Evolutionary conservation across 2,113 vertebrate genomes (phyloP).

Genomic region (Chlamydotis undulata): DNA sequence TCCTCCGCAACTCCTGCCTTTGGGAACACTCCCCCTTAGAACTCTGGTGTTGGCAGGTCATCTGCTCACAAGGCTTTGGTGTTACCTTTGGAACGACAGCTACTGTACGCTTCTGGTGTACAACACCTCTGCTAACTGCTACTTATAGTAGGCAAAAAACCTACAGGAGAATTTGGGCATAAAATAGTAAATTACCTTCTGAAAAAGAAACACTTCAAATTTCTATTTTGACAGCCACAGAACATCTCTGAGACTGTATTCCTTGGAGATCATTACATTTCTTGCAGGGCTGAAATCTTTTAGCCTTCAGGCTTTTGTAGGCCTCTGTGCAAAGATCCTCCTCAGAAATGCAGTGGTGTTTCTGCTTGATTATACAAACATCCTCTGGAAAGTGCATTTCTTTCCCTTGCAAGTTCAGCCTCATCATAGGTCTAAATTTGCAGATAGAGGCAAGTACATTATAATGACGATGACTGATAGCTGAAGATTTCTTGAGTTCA

Average conservation of each 20-base stretch:
- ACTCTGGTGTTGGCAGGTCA: background rate
- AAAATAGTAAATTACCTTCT: background rate
- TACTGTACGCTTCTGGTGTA: background rate
- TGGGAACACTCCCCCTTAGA: background rate
- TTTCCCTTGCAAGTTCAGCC: conserved; percentile 12
- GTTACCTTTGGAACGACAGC: background rate
- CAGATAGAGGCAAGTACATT: conserved; percentile 63
- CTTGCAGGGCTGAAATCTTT: background rate
- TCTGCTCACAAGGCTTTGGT: background rate
- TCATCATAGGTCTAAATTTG: conserved; percentile 49
- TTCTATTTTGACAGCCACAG: background rate
- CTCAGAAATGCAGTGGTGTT: conserved; percentile 35
- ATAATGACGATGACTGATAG: conserved; percentile 70
- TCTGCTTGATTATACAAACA: conserved; percentile 69
- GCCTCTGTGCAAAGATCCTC: background rate
- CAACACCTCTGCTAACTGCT: background rate
- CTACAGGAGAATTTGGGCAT: background rate
- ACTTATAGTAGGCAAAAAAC: background rate
- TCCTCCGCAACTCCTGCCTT: background rate
- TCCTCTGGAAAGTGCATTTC: conserved; percentile 16
- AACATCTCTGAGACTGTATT: background rate
- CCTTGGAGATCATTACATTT: background rate
- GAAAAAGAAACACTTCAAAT: background rate
- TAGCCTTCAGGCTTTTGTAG: conserved; percentile 7
- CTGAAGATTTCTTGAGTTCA: conserved; percentile 64